A percentile compares a stretch with the other conserved stretches of the same genome.
Evolutionary conservation across 2,888 invertebrate species (phyloP).

Genomic region (Cistogaster globosa): DNA sequence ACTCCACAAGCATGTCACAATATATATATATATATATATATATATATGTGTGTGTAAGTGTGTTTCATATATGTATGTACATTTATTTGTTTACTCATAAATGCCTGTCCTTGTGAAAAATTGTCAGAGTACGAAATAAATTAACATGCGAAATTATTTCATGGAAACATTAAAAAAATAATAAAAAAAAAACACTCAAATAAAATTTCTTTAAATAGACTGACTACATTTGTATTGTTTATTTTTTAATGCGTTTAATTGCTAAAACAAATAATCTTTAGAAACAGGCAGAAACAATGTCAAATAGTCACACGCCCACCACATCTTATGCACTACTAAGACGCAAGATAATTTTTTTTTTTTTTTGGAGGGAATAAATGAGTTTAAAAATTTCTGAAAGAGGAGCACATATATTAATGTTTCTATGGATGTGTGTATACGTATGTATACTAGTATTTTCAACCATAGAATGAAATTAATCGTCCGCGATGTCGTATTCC

Average conservation of each 20-base stretch:
- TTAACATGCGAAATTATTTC: constrained; percentile 45
- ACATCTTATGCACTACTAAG: constrained; percentile 38
- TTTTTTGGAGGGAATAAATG: background rate
- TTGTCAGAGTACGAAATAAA: constrained; percentile 47
- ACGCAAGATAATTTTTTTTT: constrained; percentile 20
- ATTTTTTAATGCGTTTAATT: constrained; percentile 34
- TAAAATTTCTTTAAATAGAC: constrained; percentile 13
- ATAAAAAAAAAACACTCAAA: background rate
- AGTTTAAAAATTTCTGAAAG: background rate
- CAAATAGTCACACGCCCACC: constrained; percentile 57
- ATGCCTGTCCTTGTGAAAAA: constrained; percentile 52
- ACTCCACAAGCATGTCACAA: constrained; percentile 1
- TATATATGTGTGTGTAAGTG: no score
- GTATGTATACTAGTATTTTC: no score
- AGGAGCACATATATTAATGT: background rate
- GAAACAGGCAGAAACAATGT: constrained; percentile 46
- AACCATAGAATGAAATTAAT: no score
- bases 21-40: constrained; percentile 1
- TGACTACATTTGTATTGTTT: constrained; percentile 3
- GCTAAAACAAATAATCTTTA: constrained; percentile 44
- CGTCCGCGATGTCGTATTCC: no score
- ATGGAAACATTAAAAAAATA: constrained; percentile 52
- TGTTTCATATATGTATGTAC: no score
- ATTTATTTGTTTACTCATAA: constrained; percentile 8
- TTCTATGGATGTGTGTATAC: no score